phyloP scores from a whole-genome alignment of 2,797 vertebrate species.

The Semotilus atromaculatus region DNA sequence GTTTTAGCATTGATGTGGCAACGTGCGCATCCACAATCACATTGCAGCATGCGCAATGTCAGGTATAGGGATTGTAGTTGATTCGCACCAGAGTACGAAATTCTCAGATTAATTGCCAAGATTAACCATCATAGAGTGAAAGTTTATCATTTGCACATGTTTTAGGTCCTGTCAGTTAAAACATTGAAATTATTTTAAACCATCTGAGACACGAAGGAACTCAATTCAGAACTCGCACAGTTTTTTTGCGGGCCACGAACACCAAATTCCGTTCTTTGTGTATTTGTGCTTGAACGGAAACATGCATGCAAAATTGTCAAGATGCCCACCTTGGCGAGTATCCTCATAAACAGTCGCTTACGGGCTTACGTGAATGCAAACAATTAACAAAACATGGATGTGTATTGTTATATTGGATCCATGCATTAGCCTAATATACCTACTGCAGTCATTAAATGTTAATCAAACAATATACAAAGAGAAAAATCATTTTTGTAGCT shows the following conservation, averaged over 20 bases:
- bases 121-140: not conserved
- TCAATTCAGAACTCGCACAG: not conserved
- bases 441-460: no score
- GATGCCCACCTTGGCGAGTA: no score
- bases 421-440: not conserved
- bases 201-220: not conserved
- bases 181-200: not conserved
- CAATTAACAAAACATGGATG: no score
- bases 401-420: not conserved
- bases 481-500: no score
- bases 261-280: not conserved
- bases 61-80: not conserved
- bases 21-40: rapidly evolving
- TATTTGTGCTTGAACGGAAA: not conserved
- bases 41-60: not conserved
- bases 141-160: not conserved
- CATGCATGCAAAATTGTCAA: no score
- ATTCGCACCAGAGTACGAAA: not conserved
- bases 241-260: not conserved
- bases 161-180: not conserved
- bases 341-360: no score
- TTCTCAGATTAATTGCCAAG: not conserved
- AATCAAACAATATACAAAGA: no score
- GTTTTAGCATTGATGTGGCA: not conserved
- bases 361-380: not conserved